phyloP scores from a whole-genome alignment of 1,140 invertebrate species.

The Caenorhabditis inopinata region DNA sequence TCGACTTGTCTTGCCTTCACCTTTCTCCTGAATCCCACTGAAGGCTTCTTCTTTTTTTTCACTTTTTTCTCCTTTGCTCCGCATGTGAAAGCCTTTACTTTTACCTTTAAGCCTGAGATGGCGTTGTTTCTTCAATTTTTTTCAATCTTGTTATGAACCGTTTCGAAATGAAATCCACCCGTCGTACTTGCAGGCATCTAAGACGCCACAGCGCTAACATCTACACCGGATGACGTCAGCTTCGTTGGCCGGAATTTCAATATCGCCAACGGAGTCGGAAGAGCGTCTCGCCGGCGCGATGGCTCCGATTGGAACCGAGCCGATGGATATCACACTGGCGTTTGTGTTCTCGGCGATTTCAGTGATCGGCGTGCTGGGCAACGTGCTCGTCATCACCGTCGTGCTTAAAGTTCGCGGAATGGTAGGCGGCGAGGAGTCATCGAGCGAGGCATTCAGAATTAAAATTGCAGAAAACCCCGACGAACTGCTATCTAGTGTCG shows the following conservation, averaged over 20 bases:
- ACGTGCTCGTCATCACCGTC: slow-evolving; percentile 69
- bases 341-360: slow-evolving; percentile 70
- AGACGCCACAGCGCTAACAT: neutral
- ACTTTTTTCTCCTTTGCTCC: neutral
- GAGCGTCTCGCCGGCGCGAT: neutral
- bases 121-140: neutral
- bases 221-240: neutral
- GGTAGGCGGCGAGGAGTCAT: slow-evolving; percentile 43
- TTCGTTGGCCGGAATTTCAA: slow-evolving; percentile 13
- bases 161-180: neutral
- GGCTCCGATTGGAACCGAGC: neutral
- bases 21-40: too few relatives aligned
- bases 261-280: neutral
- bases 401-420: slow-evolving; percentile 62
- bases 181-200: neutral
- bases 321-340: neutral
- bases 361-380: slow-evolving; percentile 71
- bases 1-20: too few relatives aligned
- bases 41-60: neutral
- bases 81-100: too few relatives aligned
- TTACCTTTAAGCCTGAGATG: too few relatives aligned
- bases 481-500: slow-evolving; percentile 73
- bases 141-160: neutral
- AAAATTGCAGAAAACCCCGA: slow-evolving; percentile 71
- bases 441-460: slow-evolving; percentile 51